These are phyloP conservation scores for Dolichopus griseipennis DNA, from an alignment of 2,888 invertebrate species.

Conservation along the genomic window DNA sequence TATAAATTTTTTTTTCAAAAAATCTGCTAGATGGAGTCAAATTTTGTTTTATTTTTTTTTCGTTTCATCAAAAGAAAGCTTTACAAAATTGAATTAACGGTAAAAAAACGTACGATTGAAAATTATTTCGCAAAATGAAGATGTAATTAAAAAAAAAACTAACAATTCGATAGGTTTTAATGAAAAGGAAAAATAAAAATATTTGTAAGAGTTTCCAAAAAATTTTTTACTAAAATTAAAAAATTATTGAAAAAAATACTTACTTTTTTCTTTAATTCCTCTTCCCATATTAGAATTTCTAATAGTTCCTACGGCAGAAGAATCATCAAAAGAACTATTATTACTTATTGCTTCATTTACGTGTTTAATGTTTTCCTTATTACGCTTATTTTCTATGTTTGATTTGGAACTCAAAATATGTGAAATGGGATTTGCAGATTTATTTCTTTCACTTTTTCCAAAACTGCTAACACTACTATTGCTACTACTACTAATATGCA, in stretches of 20 bases:
- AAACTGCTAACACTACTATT: slow-evolving; percentile 26
- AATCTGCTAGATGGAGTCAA: not conserved
- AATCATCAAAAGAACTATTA: slow-evolving; percentile 2
- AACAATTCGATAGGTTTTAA: too few relatives aligned
- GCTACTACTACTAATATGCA: slow-evolving; percentile 24
- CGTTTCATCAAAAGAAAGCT: not conserved
- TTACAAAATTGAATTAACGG: not conserved
- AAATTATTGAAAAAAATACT: slow-evolving; percentile 10
- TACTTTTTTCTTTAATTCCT: slow-evolving; percentile 21
- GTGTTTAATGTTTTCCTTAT: not conserved
- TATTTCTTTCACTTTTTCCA: slow-evolving; percentile 44
- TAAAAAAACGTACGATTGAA: too few relatives aligned
- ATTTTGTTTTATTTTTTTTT: not conserved
- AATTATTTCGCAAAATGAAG: too few relatives aligned
- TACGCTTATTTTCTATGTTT: not conserved
- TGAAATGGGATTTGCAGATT: slow-evolving; percentile 52
- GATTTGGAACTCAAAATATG: slow-evolving; percentile 42
- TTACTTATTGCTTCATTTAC: slow-evolving; percentile 6
- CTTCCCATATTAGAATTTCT: slow-evolving; percentile 10
- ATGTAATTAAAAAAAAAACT: too few relatives aligned
- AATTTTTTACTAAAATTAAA: too few relatives aligned
- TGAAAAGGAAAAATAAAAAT: too few relatives aligned
- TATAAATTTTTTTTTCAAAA: not conserved
- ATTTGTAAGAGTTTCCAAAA: too few relatives aligned
- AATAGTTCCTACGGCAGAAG: slow-evolving; percentile 9